Conservation (phyloP, 2,797 vertebrate genomes). For the Kryptolebias ocellatus region DNA sequence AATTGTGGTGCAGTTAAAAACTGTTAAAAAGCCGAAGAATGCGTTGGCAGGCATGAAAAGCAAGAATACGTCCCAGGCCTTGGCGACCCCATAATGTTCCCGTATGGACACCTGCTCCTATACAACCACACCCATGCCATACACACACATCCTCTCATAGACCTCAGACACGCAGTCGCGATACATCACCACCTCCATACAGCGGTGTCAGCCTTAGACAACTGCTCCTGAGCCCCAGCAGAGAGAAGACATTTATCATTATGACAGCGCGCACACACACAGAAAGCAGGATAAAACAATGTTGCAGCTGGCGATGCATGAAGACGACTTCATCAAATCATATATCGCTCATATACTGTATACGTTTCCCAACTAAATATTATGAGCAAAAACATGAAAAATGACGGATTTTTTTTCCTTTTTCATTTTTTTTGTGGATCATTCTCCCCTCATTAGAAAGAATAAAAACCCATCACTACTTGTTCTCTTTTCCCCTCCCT, state of each 20-base stretch:
- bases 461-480: conserved; percentile 21
- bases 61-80: background rate
- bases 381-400: conserved; percentile 49
- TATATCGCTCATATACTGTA: conserved; percentile 54
- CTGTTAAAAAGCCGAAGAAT: background rate
- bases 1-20: background rate
- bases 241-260: conserved; percentile 78
- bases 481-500: conserved; percentile 19
- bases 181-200: conserved; percentile 76
- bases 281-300: conserved; percentile 49
- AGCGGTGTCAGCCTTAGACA: conserved; percentile 72
- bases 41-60: background rate
- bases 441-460: conserved; percentile 15
- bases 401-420: conserved; percentile 19
- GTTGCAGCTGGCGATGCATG: conserved; percentile 56
- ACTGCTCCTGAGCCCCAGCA: conserved; percentile 73
- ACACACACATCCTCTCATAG: conserved; percentile 24
- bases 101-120: conserved; percentile 11
- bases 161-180: conserved; percentile 43
- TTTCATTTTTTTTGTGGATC: background rate
- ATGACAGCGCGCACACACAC: conserved; percentile 67
- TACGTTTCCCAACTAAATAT: conserved; percentile 49
- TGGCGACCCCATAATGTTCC: conserved; percentile 26
- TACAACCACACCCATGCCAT: conserved; percentile 27
- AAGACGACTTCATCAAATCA: conserved; percentile 67